phyloP scores from a whole-genome alignment of 2,888 invertebrate genomes.

The Zonitis immaculata region DNA sequence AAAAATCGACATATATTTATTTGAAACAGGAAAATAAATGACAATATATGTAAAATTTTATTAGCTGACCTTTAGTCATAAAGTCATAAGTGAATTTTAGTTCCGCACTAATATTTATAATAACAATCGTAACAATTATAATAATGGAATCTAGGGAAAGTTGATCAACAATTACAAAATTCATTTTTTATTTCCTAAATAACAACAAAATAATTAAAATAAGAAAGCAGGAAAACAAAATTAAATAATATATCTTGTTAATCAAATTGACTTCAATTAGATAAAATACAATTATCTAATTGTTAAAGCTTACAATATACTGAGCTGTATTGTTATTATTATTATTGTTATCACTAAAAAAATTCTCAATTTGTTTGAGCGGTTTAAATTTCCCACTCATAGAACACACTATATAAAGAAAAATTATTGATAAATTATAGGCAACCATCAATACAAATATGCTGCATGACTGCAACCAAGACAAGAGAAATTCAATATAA shows the following conservation, averaged over 20 bases:
- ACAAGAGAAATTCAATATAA: no score
- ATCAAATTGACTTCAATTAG: not conserved
- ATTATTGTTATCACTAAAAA: no score
- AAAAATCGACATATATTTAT: not conserved
- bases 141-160: conserved; percentile 3
- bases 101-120: not conserved
- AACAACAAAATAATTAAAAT: not conserved
- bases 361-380: no score
- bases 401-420: no score
- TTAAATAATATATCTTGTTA: not conserved
- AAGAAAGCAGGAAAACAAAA: conserved; percentile 1
- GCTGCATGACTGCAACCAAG: no score
- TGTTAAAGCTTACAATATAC: no score
- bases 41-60: not conserved
- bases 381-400: no score
- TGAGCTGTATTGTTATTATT: no score
- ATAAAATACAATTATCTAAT: not conserved
- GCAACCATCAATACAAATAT: no score
- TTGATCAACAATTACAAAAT: conserved; percentile 1
- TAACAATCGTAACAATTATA: not conserved
- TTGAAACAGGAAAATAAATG: not conserved
- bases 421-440: no score
- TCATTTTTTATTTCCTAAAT: not conserved
- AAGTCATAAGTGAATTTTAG: not conserved
- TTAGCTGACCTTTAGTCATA: not conserved